Conservation (phyloP, 2,113 vertebrate genomes). For the Crotalus tigris region DNA sequence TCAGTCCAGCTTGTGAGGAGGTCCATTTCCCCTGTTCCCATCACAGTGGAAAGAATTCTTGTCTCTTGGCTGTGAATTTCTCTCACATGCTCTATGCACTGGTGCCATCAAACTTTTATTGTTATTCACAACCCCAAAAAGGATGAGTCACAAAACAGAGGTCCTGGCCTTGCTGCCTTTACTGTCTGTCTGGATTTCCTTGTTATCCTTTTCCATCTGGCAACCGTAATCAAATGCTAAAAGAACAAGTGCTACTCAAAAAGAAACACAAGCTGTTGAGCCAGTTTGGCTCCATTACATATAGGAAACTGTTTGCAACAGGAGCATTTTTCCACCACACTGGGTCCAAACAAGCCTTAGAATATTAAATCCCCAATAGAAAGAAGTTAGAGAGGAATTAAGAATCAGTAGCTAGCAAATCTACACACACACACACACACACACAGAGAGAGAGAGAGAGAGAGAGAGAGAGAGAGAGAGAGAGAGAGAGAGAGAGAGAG, state of each 20-base stretch:
- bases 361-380: background rate
- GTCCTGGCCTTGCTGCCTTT: constrained; percentile 43
- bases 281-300: constrained; percentile 9
- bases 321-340: constrained; percentile 19
- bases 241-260: constrained; percentile 24
- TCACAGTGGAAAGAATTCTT: constrained; percentile 60
- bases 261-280: constrained; percentile 40
- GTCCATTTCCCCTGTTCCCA: constrained; percentile 60
- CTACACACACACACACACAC: background rate
- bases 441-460: no score
- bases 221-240: constrained; percentile 27
- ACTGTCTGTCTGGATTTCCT: constrained; percentile 52
- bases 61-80: constrained; percentile 43
- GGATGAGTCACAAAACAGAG: constrained; percentile 49
- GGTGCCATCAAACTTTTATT: constrained; percentile 6
- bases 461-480: no score
- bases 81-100: constrained; percentile 14
- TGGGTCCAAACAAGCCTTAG: background rate
- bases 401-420: background rate
- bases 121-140: constrained; percentile 23
- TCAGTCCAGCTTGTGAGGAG: constrained; percentile 52
- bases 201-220: constrained; percentile 32
- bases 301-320: constrained; percentile 29
- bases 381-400: fast-evolving
- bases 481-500: no score